phyloP scores from a whole-genome alignment of 2,797 vertebrate species.

The Platyrinchus mystaceus region DNA sequence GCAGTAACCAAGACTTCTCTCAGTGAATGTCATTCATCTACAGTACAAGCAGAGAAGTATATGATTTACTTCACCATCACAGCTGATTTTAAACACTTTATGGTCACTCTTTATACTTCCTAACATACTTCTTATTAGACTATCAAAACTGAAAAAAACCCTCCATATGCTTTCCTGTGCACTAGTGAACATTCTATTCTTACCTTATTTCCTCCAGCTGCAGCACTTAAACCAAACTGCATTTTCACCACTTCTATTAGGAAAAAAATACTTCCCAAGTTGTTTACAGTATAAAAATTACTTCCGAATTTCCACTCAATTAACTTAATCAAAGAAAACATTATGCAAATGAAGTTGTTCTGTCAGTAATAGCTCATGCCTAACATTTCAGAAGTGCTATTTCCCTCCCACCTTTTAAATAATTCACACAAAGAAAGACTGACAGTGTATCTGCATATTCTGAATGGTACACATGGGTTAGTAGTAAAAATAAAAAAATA shows the following conservation, averaged over 20 bases:
- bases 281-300: constrained; percentile 3
- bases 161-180: background rate
- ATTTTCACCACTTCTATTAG: background rate
- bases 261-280: background rate
- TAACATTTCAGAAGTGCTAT: background rate
- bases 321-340: constrained; percentile 16
- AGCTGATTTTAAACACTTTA: background rate
- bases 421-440: background rate
- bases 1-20: background rate
- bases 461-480: background rate
- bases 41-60: background rate
- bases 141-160: background rate
- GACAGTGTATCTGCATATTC: background rate
- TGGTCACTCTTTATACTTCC: background rate
- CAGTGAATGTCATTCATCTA: background rate
- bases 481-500: background rate
- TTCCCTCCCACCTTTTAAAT: background rate
- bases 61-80: background rate
- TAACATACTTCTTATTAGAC: background rate
- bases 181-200: background rate
- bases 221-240: background rate
- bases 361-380: background rate
- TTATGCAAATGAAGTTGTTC: background rate
- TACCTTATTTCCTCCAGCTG: background rate
- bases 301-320: constrained; percentile 6